These are phyloP conservation scores for Archivesica marissinica DNA, from an alignment of 1,140 invertebrate species.

Conservation along the genomic window DNA sequence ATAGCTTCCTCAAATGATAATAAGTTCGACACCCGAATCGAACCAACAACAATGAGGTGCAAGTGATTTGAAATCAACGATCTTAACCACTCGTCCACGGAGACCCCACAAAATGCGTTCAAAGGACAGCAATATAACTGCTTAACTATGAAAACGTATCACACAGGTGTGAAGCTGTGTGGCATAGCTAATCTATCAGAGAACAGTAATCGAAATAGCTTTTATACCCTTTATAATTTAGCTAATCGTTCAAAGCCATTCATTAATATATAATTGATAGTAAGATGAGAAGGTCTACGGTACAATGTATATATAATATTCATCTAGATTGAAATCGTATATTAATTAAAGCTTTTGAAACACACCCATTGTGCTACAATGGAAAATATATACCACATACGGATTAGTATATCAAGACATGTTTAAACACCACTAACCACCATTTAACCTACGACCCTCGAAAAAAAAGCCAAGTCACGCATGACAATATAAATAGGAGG, in stretches of 20 bases:
- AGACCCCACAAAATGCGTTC: no score
- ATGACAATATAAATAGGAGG: no score
- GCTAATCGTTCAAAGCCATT: background rate
- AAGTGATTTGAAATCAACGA: no score
- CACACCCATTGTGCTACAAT: background rate
- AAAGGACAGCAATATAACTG: no score
- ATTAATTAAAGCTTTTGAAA: constrained; percentile 23
- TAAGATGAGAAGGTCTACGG: constrained; percentile 1
- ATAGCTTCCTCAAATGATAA: no score
- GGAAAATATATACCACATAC: background rate
- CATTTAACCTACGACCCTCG: constrained; percentile 1
- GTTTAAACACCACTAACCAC: background rate
- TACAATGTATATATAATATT: constrained; percentile 8
- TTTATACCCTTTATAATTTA: background rate
- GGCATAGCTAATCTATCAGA: no score
- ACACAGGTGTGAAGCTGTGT: no score
- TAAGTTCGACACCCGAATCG: no score
- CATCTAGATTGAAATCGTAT: constrained; percentile 1
- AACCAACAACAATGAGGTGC: no score
- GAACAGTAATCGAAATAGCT: background rate
- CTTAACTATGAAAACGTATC: no score
- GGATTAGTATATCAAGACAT: background rate
- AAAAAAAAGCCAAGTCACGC: constrained; percentile 11
- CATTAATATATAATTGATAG: constrained; percentile 18
- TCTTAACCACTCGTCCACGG: no score